phyloP scores from a whole-genome alignment of 2,113 vertebrate species.

The Columbina picui region DNA sequence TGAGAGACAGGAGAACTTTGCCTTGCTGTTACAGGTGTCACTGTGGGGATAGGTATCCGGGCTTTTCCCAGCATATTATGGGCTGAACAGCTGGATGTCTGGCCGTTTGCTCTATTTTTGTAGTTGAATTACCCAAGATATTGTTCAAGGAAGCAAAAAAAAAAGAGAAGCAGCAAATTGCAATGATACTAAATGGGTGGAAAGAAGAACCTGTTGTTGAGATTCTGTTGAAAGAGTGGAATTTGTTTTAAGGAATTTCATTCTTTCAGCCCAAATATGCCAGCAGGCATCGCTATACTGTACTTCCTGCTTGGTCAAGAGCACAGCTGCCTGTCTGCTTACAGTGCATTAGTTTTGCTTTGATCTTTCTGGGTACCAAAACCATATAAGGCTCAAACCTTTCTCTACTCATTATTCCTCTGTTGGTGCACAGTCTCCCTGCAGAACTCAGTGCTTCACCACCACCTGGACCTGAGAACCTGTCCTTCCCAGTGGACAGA shows the following conservation, averaged over 20 bases:
- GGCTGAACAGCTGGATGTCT: neutral
- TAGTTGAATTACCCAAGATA: neutral
- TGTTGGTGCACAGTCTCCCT: neutral
- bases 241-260: neutral
- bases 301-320: neutral
- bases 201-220: neutral
- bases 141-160: neutral
- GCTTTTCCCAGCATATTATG: neutral
- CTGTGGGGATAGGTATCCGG: neutral
- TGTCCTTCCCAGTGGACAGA: neutral
- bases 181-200: neutral
- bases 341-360: neutral
- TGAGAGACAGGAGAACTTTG: neutral
- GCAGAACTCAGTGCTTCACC: neutral
- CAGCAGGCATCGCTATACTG: neutral
- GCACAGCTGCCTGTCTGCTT: neutral
- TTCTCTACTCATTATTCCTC: neutral
- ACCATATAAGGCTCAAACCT: neutral
- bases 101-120: neutral
- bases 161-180: neutral
- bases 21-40: neutral
- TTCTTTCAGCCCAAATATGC: neutral
- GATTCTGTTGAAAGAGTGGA: neutral
- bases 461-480: neutral
- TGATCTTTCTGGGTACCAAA: neutral